Percentiles rank a stretch among this genome's conserved stretches.
phyloP scores from a whole-genome alignment of 2,113 vertebrate species.

The Beaufortia kweichowensis region DNA sequence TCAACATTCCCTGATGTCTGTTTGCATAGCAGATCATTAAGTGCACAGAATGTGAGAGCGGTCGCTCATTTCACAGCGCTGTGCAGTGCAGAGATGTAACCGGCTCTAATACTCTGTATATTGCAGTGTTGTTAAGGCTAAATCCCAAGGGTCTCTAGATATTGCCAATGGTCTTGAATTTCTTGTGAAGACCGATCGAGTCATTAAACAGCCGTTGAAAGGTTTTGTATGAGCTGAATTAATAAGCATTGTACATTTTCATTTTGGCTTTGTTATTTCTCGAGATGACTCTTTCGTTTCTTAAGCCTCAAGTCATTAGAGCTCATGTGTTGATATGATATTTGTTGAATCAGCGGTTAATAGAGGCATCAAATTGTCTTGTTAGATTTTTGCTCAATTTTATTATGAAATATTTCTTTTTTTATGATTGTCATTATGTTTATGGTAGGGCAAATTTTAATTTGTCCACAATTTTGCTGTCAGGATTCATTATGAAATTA shows the following conservation, averaged over 20 bases:
- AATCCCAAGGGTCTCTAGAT: conserved; percentile 33
- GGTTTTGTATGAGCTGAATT: conserved; percentile 11
- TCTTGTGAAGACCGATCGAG: conserved; percentile 32
- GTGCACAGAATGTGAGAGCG: background rate
- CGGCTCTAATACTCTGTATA: background rate
- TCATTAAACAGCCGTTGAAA: conserved; percentile 29
- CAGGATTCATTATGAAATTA: conserved; percentile 10
- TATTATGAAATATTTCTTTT: conserved; percentile 7
- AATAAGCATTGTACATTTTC: conserved; percentile 8
- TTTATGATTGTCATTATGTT: conserved; percentile 33
- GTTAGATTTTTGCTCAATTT: background rate
- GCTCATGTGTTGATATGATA: background rate
- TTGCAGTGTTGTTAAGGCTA: conserved; percentile 34
- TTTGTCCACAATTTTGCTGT: conserved; percentile 1
- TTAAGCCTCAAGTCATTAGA: background rate
- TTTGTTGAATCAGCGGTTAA: background rate
- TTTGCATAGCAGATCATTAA: conserved; percentile 25
- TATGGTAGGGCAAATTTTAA: conserved; percentile 33
- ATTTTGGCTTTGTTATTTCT: background rate
- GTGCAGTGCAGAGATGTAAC: too few species aligned
- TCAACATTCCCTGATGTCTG: background rate
- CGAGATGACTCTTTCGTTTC: background rate
- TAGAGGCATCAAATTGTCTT: background rate
- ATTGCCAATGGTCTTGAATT: conserved; percentile 30
- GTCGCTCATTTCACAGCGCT: background rate